Percentiles rank a stretch among this genome's conserved stretches.
These are phyloP conservation scores for Dysdera silvatica DNA, from an alignment of 1,140 invertebrate genomes.

Conservation along the genomic window DNA sequence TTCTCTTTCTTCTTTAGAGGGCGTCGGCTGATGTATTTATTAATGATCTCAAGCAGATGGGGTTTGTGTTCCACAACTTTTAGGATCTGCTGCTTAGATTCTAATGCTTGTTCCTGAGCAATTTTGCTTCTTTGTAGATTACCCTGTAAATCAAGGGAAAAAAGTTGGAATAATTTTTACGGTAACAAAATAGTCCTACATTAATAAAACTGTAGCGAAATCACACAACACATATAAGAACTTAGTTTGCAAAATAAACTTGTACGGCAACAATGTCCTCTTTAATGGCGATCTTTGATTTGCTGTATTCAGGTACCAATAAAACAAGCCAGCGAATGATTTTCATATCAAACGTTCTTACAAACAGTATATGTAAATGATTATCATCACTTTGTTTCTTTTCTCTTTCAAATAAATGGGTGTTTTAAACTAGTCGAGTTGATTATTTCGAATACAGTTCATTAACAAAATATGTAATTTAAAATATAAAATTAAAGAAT, in stretches of 20 bases:
- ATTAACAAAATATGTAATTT: no score
- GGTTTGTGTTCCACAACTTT: slow-evolving; percentile 85
- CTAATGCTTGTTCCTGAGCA: slow-evolving; percentile 80
- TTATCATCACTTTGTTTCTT: no score
- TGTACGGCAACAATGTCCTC: slow-evolving; percentile 15
- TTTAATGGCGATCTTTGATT: background rate
- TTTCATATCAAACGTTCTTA: no score
- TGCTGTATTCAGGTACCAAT: no score
- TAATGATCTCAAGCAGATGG: slow-evolving; percentile 78
- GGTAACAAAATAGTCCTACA: background rate
- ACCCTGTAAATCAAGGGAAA: slow-evolving; percentile 53
- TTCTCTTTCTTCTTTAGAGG: slow-evolving; percentile 73
- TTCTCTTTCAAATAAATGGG: no score
- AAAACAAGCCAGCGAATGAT: no score
- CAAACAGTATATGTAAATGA: no score
- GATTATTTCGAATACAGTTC: no score
- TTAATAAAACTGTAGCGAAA: background rate
- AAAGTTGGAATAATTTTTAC: slow-evolving; percentile 16
- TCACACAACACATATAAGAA: background rate
- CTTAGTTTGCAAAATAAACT: slow-evolving; percentile 22
- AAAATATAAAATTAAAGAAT: no score
- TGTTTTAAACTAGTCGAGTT: no score
- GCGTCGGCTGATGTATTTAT: slow-evolving; percentile 78
- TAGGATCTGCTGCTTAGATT: slow-evolving; percentile 74
- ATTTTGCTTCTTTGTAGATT: slow-evolving; percentile 91